Percentiles rank a stretch among this genome's conserved stretches.
Evolutionary conservation across 2,113 vertebrate genomes (phyloP).

Genomic region (Clarias macrocephalus): DNA sequence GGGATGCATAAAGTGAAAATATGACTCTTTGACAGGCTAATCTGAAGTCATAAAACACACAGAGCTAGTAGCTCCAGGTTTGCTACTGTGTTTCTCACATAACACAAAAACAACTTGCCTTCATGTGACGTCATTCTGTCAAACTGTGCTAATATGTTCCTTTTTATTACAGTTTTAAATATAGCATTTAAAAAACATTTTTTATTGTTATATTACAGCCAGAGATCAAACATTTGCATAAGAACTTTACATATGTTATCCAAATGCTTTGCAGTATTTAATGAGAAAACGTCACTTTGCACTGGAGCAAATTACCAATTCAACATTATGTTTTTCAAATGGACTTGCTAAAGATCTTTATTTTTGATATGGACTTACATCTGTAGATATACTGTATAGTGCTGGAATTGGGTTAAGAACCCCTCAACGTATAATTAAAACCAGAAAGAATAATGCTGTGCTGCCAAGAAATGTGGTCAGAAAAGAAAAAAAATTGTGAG

Average conservation of each 20-base stretch:
- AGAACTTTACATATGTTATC: neutral
- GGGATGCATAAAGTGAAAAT: conserved; percentile 36
- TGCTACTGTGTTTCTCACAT: conserved; percentile 1
- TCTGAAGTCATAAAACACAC: conserved; percentile 8
- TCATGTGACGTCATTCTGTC: conserved; percentile 6
- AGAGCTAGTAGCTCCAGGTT: neutral
- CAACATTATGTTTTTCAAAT: neutral
- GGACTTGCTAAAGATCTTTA: neutral
- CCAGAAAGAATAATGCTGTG: too few relatives aligned
- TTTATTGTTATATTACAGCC: neutral
- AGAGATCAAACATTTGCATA: neutral
- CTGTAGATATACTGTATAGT: neutral
- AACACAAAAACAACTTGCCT: conserved; percentile 20
- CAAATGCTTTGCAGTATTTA: neutral
- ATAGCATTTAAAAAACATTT: neutral
- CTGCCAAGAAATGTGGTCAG: too few relatives aligned
- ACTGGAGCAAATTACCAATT: too few relatives aligned
- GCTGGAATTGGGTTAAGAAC: too few relatives aligned
- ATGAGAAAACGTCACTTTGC: neutral
- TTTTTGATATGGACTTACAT: neutral
- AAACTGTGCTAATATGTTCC: neutral
- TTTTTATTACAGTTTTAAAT: neutral
- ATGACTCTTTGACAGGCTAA: conserved; percentile 29
- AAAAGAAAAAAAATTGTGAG: too few relatives aligned
- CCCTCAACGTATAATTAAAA: too few relatives aligned